Evolutionary conservation across 2,888 invertebrate species (phyloP), one percentile per base, ranked within the genome.

Genomic region (Microctonus brassicae): DNA sequence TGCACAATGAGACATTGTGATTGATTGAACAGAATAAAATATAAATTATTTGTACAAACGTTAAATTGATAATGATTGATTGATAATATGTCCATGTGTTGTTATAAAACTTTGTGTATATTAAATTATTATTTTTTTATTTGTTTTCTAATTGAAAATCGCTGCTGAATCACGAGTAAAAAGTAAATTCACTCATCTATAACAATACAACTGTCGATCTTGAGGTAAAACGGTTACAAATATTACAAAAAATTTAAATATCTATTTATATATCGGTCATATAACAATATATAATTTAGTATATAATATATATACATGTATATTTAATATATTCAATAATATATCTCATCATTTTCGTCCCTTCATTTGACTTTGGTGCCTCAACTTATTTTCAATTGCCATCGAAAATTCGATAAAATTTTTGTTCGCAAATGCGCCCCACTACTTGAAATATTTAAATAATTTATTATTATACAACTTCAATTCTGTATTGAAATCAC

Each of bases 221-320:
- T 55, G 24, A 20, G 29, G 20, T n/a, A 60, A 36, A 39, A 63
- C 69, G 69, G 69, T 69, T 69, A 69, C 55, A 69, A 62, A 69
- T 55, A 39, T 57, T 65, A 64, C 57, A 73, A 65, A 68, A 67
- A 5, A 76, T 76, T 76, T 76, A 64, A 75, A 78, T 76, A 76
- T 75, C 72, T 68, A 57, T 73, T 73, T 67, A n/a, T 66, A 66
- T 68, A 62, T 63, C 60, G 74, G 34, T 60, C 47, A 61, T 61
- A 29, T 66, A 57, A 66, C 55, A 66, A 66, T 66, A 39, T 66
- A 55, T 29, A 7, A 17, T 47, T n/a, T 42, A 7, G n/a, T 39
- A 2, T 5, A 39, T 6, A 39, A 4, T 39, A 9, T n/a, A 13
- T 3, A 39, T 39, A 11, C n/a, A 6, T 39, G n/a, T 39, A 13